phyloP scores from a whole-genome alignment of 2,797 vertebrate genomes.

The Echiichthys vipera region DNA sequence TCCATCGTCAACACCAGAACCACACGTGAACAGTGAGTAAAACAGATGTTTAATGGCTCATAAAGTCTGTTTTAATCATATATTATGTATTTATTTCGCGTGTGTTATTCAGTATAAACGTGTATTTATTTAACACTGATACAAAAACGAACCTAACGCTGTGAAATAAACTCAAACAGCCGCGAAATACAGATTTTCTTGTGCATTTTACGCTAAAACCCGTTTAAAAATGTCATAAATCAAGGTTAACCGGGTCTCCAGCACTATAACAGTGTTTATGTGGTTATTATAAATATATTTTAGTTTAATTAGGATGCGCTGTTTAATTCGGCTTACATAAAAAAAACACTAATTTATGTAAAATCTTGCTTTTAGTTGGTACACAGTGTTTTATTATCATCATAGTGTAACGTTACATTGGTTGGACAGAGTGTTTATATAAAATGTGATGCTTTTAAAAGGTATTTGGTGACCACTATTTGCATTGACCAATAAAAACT shows the following conservation, averaged over 20 bases:
- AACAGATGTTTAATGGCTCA: accelerated
- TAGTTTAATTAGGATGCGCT: accelerated
- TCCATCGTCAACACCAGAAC: conserved; percentile 20
- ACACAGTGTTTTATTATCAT: not conserved
- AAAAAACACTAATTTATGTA: not conserved
- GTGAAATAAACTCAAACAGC: not conserved
- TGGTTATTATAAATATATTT: accelerated
- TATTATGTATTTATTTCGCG: accelerated
- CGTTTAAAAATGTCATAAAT: not conserved
- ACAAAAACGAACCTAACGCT: not conserved
- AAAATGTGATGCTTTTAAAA: not conserved
- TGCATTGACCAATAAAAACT: not conserved
- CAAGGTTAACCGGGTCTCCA: accelerated
- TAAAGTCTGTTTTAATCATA: not conserved
- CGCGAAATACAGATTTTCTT: not conserved
- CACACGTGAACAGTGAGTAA: conserved; percentile 24
- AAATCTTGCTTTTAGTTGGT: not conserved
- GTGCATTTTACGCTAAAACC: not conserved
- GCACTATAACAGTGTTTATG: accelerated
- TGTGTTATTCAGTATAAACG: accelerated
- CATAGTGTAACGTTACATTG: not conserved
- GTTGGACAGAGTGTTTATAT: not conserved
- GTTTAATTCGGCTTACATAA: not conserved
- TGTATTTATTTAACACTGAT: not conserved
- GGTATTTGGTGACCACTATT: not conserved